Base-by-base conservation (phyloP, 2,888 invertebrate genomes). In the Andricus quercusramuli region DNA sequence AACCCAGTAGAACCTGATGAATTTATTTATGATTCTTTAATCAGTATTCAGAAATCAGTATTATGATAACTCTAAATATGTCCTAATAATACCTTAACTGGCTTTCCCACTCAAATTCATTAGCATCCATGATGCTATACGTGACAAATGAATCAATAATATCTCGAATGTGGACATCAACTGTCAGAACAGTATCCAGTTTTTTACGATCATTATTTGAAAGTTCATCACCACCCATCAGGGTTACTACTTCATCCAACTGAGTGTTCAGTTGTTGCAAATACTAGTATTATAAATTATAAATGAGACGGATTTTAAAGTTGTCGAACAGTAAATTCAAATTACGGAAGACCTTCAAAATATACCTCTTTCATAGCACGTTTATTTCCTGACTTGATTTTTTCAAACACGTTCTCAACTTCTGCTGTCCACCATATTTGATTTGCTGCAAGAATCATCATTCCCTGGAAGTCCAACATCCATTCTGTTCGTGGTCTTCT, bases 361-460 rank as follows among this genome's bases (percentile, higher is more conserved):
- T 17, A 37, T 78, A 92, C 92, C 77, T 98, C 96, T 93, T 98
- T 98, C 97, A 98, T 98, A 0, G 98, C 97, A 17, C 96, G 94
- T 91, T 98, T 97, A 85, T 96, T 95, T 4, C 98, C 97, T 83
- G 94, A 94, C 11, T 95, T 93, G 67, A 96, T 95, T 90, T 95
- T 96, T 6, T 91, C 93, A 91, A 98, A 98, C 0, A 97, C 97
- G 90, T 98, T 97, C 90, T 98, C 98, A 0, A 98, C 97, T 92
- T 98, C 98, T 11, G 97, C 97, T 0, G 98, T 98, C 98, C 98
- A 98, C 98, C 98, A 98, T 2, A 98, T 96, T 88, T 97, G 96
- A 93, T 97, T 97, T 0, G 97, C 97, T 0, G 96, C 97, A 25
- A 97, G 93, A 84, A 96, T 95, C 67, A 97, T 95, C 97, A 97